These are phyloP conservation scores for Drosophila glabriapex DNA, from an alignment of 2,888 invertebrate genomes.

Conservation along the genomic window DNA sequence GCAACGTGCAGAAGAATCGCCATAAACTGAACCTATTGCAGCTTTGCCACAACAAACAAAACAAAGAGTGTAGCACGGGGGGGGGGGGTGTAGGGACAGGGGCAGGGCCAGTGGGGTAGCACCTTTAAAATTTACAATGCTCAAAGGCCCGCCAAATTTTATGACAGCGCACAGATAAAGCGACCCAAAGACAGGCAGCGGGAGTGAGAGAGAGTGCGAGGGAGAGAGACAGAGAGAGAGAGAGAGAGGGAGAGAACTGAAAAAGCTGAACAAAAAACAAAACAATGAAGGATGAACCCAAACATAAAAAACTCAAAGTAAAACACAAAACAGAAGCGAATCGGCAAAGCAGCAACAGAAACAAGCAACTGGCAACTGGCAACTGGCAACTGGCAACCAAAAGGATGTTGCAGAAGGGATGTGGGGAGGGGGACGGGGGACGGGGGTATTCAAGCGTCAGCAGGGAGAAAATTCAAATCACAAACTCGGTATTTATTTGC, in stretches of 20 bases:
- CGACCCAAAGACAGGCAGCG: conserved; percentile 35
- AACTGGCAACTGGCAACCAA: conserved; percentile 10
- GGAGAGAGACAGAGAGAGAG: conserved; percentile 23
- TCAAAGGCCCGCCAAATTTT: conserved; percentile 65
- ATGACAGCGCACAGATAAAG: conserved; percentile 58
- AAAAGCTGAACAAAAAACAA: conserved; percentile 56
- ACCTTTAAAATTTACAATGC: conserved; percentile 66
- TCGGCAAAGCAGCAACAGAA: conserved; percentile 31
- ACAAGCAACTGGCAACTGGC: conserved; percentile 27
- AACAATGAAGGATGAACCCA: conserved; percentile 66
- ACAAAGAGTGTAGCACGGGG: conserved; percentile 16
- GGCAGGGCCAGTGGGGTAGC: not conserved
- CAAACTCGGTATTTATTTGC: conserved; percentile 83
- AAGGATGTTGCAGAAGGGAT: not conserved
- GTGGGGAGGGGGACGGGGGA: conserved; percentile 20
- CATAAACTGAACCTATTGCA: conserved; percentile 50
- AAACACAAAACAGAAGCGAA: conserved; percentile 42
- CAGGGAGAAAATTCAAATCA: conserved; percentile 74
- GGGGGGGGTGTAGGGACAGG: too few species aligned
- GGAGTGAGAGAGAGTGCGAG: not conserved
- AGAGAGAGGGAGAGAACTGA: conserved; percentile 21
- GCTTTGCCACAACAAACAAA: conserved; percentile 14
- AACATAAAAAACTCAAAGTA: conserved; percentile 32
- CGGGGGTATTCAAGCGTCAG: conserved; percentile 3
- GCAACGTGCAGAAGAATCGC: conserved; percentile 39